These are phyloP conservation scores for Mesembrinibis cayennensis DNA, from an alignment of 2,113 vertebrate genomes.

Conservation along the genomic window DNA sequence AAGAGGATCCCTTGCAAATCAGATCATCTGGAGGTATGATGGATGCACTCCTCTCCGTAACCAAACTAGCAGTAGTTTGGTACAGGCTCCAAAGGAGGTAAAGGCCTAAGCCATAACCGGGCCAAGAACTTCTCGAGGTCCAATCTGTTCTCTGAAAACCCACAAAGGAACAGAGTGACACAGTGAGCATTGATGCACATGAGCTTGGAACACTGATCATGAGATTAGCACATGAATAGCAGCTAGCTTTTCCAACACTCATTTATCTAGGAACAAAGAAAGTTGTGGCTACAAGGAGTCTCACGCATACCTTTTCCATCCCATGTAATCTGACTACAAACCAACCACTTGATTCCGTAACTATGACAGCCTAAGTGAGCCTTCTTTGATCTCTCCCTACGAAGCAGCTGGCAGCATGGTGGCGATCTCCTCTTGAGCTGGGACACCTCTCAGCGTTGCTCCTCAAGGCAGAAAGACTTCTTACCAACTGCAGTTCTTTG, in stretches of 20 bases:
- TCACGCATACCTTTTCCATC: neutral
- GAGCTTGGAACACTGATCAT: neutral
- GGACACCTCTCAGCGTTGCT: neutral
- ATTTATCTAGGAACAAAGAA: neutral
- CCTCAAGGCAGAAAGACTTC: neutral
- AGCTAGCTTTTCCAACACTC: neutral
- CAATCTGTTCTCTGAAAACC: neutral
- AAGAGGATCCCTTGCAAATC: conserved; percentile 4
- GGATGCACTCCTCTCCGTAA: neutral
- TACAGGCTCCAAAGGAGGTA: neutral
- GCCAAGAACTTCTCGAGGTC: neutral
- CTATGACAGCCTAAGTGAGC: neutral
- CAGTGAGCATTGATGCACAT: neutral
- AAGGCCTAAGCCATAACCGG: neutral
- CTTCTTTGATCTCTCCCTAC: neutral
- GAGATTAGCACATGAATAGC: neutral
- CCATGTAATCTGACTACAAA: neutral
- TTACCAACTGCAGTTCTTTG: neutral
- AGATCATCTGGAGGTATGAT: neutral
- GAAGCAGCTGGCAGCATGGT: neutral
- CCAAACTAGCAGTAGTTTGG: neutral
- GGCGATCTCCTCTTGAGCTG: neutral
- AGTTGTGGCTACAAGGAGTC: neutral
- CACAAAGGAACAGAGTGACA: neutral
- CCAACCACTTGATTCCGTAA: neutral